Conservation (phyloP, 2,113 vertebrate genomes). For the Geothlypis trichas region DNA sequence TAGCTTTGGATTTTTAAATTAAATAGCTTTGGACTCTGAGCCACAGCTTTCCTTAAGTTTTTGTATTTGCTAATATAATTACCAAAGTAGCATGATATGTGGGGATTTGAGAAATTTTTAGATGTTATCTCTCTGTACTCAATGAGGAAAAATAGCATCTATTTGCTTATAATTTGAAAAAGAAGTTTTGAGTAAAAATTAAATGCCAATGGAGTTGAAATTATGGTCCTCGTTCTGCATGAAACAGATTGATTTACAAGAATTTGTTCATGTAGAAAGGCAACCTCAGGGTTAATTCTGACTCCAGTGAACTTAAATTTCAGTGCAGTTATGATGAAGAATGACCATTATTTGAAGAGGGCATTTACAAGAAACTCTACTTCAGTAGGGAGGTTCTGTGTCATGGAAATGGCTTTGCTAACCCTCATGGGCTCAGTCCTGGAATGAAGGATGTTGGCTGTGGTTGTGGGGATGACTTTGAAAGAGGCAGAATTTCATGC, state of each 20-base stretch:
- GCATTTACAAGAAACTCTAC: not conserved
- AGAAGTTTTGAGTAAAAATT: not conserved
- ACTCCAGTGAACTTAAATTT: not conserved
- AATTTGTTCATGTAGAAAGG: not conserved
- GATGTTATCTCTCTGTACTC: not conserved
- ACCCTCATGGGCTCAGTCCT: not conserved
- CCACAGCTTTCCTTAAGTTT: not conserved
- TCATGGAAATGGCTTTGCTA: not conserved
- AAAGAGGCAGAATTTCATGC: not conserved
- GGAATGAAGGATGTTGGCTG: not conserved
- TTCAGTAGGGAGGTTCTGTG: not conserved
- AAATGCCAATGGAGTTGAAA: not conserved
- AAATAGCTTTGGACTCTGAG: not conserved
- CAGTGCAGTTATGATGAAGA: not conserved
- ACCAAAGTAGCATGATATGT: not conserved
- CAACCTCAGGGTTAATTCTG: not conserved
- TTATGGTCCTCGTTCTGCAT: not conserved
- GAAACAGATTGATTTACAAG: not conserved
- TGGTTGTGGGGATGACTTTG: not conserved
- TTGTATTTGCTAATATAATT: not conserved
- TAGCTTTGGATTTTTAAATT: not conserved
- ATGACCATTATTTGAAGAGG: not conserved
- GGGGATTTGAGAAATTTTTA: not conserved
- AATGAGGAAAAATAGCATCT: not conserved
- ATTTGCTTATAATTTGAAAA: not conserved